Base-by-base conservation (phyloP, 2,888 invertebrate genomes). In the Biston stratarius region DNA sequence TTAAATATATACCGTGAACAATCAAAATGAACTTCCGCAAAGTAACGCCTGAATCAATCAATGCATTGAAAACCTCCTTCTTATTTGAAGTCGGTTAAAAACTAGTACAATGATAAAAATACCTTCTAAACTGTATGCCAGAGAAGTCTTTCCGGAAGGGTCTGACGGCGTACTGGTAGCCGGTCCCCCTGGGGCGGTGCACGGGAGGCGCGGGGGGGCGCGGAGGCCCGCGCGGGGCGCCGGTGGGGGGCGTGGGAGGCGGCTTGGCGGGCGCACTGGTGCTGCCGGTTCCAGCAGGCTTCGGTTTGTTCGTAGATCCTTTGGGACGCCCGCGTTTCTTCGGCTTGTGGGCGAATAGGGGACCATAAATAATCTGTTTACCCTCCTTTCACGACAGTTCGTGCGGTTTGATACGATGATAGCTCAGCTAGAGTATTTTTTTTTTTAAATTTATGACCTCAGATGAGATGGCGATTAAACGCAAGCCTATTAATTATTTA, bases 61-160 rank as follows among this genome's bases (percentile, higher is more conserved):
- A n/a, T n/a, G n/a, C n/a, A n/a, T n/a, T n/a, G n/a, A n/a, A n/a
- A n/a, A n/a, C n/a, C n/a, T n/a, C n/a, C n/a, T n/a, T n/a, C n/a
- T n/a, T n/a, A n/a, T n/a, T n/a, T n/a, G n/a, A n/a, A n/a, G n/a
- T n/a, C n/a, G n/a, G n/a, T n/a, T n/a, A n/a, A n/a, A n/a, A n/a
- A n/a, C n/a, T 6, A 52, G n/a, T 1, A 24, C 24, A 24, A 24
- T 24, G 3, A 24, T 24, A 24, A 3, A 65, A 77, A 72, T 7
- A 93, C 94, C 94, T 94, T 73, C 91, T 83, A 63, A 94, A 94
- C 84, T 94, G 93, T 81, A 94, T 94, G 45, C 94, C 94, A 0
- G 92, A 92, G 87, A 94, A 94, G 83, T 94, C 94, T 81, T 94
- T 93, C 77, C 94, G 78, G 77, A 92, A 94, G 0, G 94, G 94